Evolutionary conservation across 2,113 vertebrate species (phyloP).

Genomic region (Onychorhynchus coronatus): DNA sequence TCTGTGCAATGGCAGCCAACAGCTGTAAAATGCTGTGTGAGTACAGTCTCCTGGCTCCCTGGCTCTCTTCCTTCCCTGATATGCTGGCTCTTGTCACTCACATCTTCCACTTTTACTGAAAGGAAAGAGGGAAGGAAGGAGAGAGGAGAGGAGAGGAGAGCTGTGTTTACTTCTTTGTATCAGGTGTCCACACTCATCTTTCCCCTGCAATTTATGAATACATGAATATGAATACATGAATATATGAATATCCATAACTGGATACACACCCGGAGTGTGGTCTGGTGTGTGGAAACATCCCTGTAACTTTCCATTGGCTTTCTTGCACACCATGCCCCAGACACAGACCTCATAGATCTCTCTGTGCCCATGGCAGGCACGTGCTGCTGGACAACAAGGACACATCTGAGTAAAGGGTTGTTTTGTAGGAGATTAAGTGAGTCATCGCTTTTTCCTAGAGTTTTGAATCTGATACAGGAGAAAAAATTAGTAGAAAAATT

Average conservation of each 20-base stretch:
- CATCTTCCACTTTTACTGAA: not conserved
- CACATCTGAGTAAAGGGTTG: not conserved
- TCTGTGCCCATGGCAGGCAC: accelerated
- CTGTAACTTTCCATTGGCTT: not conserved
- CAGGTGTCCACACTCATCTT: not conserved
- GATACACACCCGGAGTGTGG: accelerated
- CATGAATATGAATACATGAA: too few relatives aligned
- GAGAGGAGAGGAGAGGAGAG: not conserved
- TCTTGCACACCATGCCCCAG: not conserved
- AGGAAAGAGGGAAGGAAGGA: not conserved
- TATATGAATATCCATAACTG: not conserved
- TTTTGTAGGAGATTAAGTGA: not conserved
- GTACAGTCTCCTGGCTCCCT: not conserved
- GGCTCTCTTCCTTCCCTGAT: not conserved
- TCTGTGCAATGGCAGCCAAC: not conserved
- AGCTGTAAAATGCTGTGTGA: not conserved
- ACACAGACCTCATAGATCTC: not conserved
- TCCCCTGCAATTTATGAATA: not conserved
- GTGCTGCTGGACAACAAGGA: not conserved
- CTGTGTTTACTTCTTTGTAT: not conserved
- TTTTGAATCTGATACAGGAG: not conserved
- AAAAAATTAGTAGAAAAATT: not conserved
- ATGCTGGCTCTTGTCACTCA: accelerated
- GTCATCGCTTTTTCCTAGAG: not conserved
- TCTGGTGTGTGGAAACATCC: not conserved